phyloP scores from a whole-genome alignment of 2,797 vertebrate genomes.

The Rhinophrynus dorsalis region DNA sequence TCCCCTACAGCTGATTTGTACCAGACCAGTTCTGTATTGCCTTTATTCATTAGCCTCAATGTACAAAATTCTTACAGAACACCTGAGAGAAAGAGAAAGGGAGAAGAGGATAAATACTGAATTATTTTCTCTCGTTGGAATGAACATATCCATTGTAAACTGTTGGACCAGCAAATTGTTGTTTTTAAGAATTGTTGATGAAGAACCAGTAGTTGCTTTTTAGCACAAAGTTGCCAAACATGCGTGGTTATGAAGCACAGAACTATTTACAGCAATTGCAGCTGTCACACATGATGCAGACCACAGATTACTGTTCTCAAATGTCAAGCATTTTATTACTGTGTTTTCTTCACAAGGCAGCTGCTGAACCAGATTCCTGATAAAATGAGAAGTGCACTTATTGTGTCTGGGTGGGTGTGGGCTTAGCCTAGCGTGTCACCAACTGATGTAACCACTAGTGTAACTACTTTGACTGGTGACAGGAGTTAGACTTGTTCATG shows the following conservation, averaged over 20 bases:
- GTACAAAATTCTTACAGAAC: no score
- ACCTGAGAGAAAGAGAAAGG: no score
- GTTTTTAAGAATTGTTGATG: no score
- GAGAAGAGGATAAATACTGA: no score
- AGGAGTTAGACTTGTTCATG: background rate
- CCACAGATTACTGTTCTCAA: constrained; percentile 17
- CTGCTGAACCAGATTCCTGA: constrained; percentile 2
- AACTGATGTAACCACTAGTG: background rate
- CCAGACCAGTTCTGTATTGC: no score
- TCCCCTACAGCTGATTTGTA: no score
- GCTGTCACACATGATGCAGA: constrained; percentile 27
- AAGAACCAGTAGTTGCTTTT: no score
- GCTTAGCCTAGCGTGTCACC: constrained; percentile 4
- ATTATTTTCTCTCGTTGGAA: no score
- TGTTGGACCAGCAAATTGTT: no score
- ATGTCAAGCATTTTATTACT: constrained; percentile 23
- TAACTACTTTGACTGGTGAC: background rate
- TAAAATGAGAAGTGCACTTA: background rate
- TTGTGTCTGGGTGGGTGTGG: background rate
- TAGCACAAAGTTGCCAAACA: background rate
- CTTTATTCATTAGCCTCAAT: no score
- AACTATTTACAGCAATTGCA: constrained; percentile 27
- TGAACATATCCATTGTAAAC: no score
- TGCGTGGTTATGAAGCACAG: background rate
- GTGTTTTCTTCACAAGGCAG: constrained; percentile 18